Percentiles rank a stretch among this genome's conserved stretches.
Conservation (phyloP, 2,113 vertebrate genomes). For the Ammodytes dubius region DNA sequence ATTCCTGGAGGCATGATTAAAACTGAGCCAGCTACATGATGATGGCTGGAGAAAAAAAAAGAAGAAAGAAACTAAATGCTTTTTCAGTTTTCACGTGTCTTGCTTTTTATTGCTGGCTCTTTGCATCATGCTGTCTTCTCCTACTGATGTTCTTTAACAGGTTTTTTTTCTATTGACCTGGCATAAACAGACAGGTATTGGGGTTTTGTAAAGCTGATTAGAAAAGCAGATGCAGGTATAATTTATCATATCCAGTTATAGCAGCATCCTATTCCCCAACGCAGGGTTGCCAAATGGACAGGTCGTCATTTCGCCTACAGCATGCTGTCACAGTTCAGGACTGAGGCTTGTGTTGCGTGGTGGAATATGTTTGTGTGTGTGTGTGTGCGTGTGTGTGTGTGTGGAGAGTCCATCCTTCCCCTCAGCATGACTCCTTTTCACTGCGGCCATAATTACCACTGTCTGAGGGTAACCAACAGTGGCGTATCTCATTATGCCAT, state of each 20-base stretch:
- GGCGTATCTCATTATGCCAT: slow-evolving; percentile 83
- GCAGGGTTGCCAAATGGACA: slow-evolving; percentile 53
- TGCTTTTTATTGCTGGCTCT: slow-evolving; percentile 30
- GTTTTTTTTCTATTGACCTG: slow-evolving; percentile 17
- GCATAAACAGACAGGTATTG: slow-evolving; percentile 36
- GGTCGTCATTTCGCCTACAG: slow-evolving; percentile 65
- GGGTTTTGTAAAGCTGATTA: slow-evolving; percentile 62
- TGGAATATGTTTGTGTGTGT: slow-evolving; percentile 45
- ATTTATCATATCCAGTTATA: slow-evolving; percentile 71
- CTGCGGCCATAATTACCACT: slow-evolving; percentile 78
- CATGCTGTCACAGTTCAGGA: slow-evolving; percentile 46
- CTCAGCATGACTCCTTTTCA: slow-evolving; percentile 67
- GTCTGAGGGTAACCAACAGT: slow-evolving; percentile 83
- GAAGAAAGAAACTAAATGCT: background rate
- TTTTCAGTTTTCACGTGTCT: background rate
- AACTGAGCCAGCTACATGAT: background rate
- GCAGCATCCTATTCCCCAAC: slow-evolving; percentile 35
- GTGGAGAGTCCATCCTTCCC: slow-evolving; percentile 57
- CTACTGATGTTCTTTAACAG: slow-evolving; percentile 14
- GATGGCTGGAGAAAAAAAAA: slow-evolving; percentile 1
- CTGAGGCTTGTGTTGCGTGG: slow-evolving; percentile 47
- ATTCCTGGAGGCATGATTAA: background rate
- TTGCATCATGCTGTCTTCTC: slow-evolving; percentile 3
- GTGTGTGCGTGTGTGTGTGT: no score
- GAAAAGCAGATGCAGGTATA: slow-evolving; percentile 49